Evolutionary conservation across 2,113 vertebrate species (phyloP).

Genomic region (Archilochus colubris): DNA sequence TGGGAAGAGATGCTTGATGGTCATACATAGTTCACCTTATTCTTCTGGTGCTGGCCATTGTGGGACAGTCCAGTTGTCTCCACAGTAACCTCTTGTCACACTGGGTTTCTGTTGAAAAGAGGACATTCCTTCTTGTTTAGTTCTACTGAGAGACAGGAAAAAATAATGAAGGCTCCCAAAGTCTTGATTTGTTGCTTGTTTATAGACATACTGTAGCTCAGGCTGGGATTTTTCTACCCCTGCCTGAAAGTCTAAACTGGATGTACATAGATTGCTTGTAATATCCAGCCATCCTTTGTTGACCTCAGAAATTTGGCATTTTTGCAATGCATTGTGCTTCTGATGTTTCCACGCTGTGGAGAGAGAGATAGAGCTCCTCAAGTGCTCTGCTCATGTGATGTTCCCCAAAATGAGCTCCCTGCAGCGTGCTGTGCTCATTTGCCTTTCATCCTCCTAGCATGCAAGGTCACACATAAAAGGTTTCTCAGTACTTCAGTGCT

Average conservation of each 20-base stretch:
- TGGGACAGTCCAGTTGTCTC: not conserved
- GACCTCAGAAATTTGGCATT: not conserved
- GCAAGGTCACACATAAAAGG: not conserved
- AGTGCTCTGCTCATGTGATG: not conserved
- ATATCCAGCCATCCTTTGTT: not conserved
- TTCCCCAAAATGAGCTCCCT: not conserved
- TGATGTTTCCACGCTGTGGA: not conserved
- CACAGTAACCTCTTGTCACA: not conserved
- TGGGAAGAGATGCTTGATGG: not conserved
- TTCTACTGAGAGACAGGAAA: not conserved
- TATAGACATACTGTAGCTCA: not conserved
- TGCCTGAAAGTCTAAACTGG: not conserved
- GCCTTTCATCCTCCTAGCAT: fast-evolving
- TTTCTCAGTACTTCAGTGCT: fast-evolving
- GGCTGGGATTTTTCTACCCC: not conserved
- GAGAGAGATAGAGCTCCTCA: not conserved
- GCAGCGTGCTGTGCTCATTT: not conserved
- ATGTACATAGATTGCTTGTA: not conserved
- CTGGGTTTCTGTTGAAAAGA: not conserved
- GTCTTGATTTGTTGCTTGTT: not conserved
- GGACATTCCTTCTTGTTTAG: not conserved
- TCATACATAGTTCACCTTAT: not conserved
- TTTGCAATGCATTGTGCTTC: not conserved
- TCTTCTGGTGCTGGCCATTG: not conserved
- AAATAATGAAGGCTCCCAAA: not conserved